Percentiles rank a stretch among this genome's conserved stretches.
Evolutionary conservation across 2,888 invertebrate species (phyloP).

Genomic region (Eupelmus urozonus): DNA sequence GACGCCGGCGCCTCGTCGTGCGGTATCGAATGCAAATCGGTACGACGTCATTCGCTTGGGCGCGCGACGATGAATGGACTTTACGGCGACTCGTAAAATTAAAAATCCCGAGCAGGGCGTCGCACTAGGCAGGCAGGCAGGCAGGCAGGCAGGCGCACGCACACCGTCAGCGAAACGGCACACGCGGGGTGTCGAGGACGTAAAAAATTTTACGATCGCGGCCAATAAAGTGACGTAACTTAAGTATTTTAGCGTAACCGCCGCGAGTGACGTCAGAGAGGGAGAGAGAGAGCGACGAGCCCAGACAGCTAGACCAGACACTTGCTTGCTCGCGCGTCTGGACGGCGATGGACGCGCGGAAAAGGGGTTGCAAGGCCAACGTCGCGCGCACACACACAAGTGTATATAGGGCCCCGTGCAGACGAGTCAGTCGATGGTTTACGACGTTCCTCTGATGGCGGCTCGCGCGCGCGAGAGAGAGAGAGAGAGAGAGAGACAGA

Average conservation of each 20-base stretch:
- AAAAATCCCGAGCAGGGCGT: constrained; percentile 52
- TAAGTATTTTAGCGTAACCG: constrained; percentile 68
- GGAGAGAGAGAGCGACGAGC: neutral
- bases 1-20: constrained; percentile 36
- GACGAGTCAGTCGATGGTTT: constrained; percentile 73
- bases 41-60: constrained; percentile 47
- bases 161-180: constrained; percentile 37
- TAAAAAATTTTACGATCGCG: constrained; percentile 77
- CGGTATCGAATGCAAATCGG: constrained; percentile 54
- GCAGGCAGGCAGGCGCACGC: constrained; percentile 15
- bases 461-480: constrained; percentile 63
- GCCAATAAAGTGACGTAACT: constrained; percentile 77
- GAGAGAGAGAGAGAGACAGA: neutral
- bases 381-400: constrained; percentile 53
- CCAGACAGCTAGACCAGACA: constrained; percentile 11
- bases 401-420: constrained; percentile 66
- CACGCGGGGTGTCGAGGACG: constrained; percentile 68
- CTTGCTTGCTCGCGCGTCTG: too few species aligned
- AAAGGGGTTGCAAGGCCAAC: constrained; percentile 62
- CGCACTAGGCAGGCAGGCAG: neutral
- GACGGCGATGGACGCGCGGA: constrained; percentile 59
- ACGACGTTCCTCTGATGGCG: constrained; percentile 76
- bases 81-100: constrained; percentile 60
- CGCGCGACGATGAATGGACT: constrained; percentile 58
- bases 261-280: constrained; percentile 70